phyloP scores from a whole-genome alignment of 2,797 vertebrate species.

The Rhinichthys osculus region DNA sequence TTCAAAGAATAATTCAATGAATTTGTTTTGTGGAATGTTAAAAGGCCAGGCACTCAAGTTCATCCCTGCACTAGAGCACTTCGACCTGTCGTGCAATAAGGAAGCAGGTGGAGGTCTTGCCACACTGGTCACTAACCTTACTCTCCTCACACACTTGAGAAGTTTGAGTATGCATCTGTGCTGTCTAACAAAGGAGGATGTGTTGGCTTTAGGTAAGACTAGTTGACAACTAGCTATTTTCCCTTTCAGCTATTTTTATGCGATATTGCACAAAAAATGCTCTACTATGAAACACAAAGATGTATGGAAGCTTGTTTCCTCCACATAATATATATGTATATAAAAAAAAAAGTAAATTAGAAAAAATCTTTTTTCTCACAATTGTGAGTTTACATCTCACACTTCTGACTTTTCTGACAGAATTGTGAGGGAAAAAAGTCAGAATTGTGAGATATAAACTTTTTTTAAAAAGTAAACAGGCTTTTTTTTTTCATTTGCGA shows the following conservation, averaged over 20 bases:
- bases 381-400: background rate
- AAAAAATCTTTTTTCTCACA: background rate
- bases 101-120: conserved; percentile 79
- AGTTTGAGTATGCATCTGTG: conserved; percentile 86
- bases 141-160: conserved; percentile 77
- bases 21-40: conserved; percentile 10
- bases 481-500: no score
- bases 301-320: background rate
- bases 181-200: conserved; percentile 77
- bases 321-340: no score
- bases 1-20: background rate
- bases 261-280: background rate
- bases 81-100: conserved; percentile 86
- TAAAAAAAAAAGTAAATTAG: background rate
- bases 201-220: conserved; percentile 78
- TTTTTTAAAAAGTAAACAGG: no score
- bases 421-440: background rate
- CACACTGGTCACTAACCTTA: conserved; percentile 71
- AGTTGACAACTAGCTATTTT: background rate
- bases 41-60: conserved; percentile 45
- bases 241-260: background rate
- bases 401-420: background rate
- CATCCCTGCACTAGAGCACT: conserved; percentile 74
- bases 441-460: no score
- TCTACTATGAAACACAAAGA: background rate